Conservation (phyloP, 1,140 invertebrate genomes). For the Arion vulgaris region DNA sequence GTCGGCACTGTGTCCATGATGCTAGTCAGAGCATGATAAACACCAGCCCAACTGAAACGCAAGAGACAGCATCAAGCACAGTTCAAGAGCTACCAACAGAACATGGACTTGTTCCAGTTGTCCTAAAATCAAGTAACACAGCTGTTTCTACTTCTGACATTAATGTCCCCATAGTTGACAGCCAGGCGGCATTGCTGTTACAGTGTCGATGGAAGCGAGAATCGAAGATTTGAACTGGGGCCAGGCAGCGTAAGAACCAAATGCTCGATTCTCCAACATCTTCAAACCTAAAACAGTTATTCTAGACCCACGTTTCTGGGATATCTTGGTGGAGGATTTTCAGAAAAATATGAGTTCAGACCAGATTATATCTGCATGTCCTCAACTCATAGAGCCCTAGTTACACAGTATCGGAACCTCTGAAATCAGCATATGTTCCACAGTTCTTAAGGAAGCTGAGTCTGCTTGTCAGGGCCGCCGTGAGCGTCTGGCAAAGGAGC, state of each 20-base stretch:
- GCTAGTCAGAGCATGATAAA: slow-evolving; percentile 27
- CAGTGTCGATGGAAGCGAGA: slow-evolving; percentile 42
- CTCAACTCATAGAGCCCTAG: slow-evolving; percentile 39
- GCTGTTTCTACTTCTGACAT: slow-evolving; percentile 23
- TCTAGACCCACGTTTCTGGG: slow-evolving; percentile 47
- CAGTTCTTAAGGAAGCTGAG: slow-evolving; percentile 46
- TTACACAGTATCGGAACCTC: slow-evolving; percentile 45
- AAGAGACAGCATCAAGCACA: slow-evolving; percentile 43
- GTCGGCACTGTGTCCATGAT: slow-evolving; percentile 43
- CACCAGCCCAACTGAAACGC: slow-evolving; percentile 31
- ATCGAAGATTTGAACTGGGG: slow-evolving; percentile 41
- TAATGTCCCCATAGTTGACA: slow-evolving; percentile 39
- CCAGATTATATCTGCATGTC: slow-evolving; percentile 45
- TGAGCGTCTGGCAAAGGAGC: slow-evolving; percentile 45
- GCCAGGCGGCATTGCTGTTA: slow-evolving; percentile 45
- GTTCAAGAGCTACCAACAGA: slow-evolving; percentile 39
- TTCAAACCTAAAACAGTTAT: slow-evolving; percentile 47
- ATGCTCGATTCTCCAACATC: slow-evolving; percentile 42
- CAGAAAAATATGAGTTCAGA: slow-evolving; percentile 50
- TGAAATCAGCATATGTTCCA: slow-evolving; percentile 47
- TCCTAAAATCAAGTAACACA: not conserved
- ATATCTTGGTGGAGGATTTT: slow-evolving; percentile 47
- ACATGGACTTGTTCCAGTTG: slow-evolving; percentile 35
- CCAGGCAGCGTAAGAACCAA: slow-evolving; percentile 45
- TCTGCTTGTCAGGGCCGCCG: slow-evolving; percentile 44